Evolutionary conservation across 2,888 invertebrate genomes (phyloP), one percentile per base, ranked within the genome.

Genomic region (Syrista parreyssii): DNA sequence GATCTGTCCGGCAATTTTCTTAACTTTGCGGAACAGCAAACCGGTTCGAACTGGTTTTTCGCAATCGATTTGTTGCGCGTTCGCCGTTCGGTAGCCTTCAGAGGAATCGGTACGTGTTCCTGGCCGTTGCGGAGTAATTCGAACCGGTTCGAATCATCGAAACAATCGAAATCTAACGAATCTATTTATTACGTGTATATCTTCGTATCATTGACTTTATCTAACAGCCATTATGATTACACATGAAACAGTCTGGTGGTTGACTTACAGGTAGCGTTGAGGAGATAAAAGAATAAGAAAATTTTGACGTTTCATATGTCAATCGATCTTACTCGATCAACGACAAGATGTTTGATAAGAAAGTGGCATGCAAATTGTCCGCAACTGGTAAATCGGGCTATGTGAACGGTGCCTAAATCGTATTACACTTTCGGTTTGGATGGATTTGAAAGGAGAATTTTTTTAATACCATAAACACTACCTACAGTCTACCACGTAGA

Each of bases 11-110:
- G 85, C 83, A 84, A 87, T 86, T 87, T 86, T 79, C 86, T 86
- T 86, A 86, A 83, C 81, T 85, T 84, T 86, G 84, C 84, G 82
- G 85, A 86, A 86, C 85, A 83, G 83, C 83, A 82, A 80, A 85
- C 31, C 68, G 75, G 80, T 32, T 36, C 73, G 32, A 68, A 72
- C 82, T 74, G 76, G 73, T 86, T 87, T 83, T 83, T 83, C 84
- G 82, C 82, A 86, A 87, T 86, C 87, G 82, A 87, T 87, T 87
- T 82, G 86, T 81, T 68, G 71, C 83, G 82, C 83, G 35, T 77
- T 80, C 76, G 79, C 80, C 79, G 81, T 84, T 80, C 80, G 77
- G 79, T 81, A 80, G 79, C 81, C 83, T 84, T 83, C 81, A 78
- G 80, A 78, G 78, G 81, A 79, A 83, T 86, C 82, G 84, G 76